These are phyloP conservation scores for Aegithalos caudatus DNA, from an alignment of 2,113 vertebrate species.

Conservation along the genomic window DNA sequence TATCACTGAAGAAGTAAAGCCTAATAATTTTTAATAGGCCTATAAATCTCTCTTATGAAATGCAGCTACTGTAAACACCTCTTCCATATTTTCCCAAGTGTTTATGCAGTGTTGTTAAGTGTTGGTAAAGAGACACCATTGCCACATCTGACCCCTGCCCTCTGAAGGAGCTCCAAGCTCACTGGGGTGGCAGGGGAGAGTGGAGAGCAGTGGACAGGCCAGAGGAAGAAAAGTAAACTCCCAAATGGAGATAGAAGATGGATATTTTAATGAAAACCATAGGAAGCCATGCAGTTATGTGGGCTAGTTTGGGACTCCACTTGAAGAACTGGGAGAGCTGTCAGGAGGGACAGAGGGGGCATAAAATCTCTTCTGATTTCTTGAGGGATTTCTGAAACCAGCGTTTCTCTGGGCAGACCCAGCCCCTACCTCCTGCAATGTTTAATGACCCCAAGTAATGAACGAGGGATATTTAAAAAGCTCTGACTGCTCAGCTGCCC, in stretches of 20 bases:
- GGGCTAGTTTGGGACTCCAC: neutral
- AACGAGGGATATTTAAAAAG: fast-evolving
- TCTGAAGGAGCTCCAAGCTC: neutral
- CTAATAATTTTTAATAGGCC: slow-evolving; percentile 65
- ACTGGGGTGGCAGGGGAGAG: neutral
- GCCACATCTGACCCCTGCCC: slow-evolving; percentile 14
- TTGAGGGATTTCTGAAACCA: neutral
- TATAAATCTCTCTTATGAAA: slow-evolving; percentile 66
- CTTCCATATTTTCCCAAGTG: slow-evolving; percentile 48
- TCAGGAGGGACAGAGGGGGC: neutral
- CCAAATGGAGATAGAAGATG: neutral
- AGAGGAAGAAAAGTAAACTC: neutral
- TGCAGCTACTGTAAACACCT: slow-evolving; percentile 62
- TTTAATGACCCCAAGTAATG: neutral
- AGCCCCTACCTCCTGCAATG: neutral
- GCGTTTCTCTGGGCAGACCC: neutral
- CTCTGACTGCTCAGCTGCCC: neutral
- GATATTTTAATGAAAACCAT: neutral
- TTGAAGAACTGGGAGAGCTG: neutral
- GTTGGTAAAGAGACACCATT: slow-evolving; percentile 25
- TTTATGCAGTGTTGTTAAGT: slow-evolving; percentile 37
- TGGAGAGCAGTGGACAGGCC: too few relatives aligned
- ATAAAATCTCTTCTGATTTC: neutral
- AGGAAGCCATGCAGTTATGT: neutral
- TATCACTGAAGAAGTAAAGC: slow-evolving; percentile 34